Evolutionary conservation across 2,888 invertebrate genomes (phyloP).

Genomic region (Boloria euphrosyne): DNA sequence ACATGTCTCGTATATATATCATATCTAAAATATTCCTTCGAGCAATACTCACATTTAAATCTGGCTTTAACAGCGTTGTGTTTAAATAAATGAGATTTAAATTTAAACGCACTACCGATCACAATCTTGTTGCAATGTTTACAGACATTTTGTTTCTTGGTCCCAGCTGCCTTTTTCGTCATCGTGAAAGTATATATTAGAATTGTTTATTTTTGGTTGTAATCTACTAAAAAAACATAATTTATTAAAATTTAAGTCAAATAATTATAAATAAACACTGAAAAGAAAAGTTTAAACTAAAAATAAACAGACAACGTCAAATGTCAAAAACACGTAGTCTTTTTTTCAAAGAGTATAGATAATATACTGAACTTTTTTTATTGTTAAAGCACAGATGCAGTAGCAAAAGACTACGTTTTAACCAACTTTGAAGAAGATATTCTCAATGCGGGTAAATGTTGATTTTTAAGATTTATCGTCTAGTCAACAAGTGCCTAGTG

Average conservation of each 20-base stretch:
- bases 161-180: conserved; percentile 34
- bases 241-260: not conserved
- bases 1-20: conserved; percentile 56
- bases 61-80: conserved; percentile 55
- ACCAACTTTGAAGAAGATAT: no score
- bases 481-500: no score
- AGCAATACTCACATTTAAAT: conserved; percentile 54
- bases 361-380: no score
- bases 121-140: conserved; percentile 53
- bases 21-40: conserved; percentile 56
- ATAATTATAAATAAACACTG: not conserved
- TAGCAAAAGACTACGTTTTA: no score
- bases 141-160: conserved; percentile 46
- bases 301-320: conserved; percentile 2
- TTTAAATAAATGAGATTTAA: conserved; percentile 53
- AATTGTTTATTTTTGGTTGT: not conserved
- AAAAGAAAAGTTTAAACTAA: conserved; percentile 15
- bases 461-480: no score
- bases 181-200: conserved; percentile 17
- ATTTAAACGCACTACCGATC: conserved; percentile 50
- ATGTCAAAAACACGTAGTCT: not conserved
- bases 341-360: no score
- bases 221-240: not conserved
- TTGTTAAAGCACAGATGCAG: not conserved
- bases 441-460: no score